Evolutionary conservation across 2,888 invertebrate genomes (phyloP).

Genomic region (Drosophila neutralis): DNA sequence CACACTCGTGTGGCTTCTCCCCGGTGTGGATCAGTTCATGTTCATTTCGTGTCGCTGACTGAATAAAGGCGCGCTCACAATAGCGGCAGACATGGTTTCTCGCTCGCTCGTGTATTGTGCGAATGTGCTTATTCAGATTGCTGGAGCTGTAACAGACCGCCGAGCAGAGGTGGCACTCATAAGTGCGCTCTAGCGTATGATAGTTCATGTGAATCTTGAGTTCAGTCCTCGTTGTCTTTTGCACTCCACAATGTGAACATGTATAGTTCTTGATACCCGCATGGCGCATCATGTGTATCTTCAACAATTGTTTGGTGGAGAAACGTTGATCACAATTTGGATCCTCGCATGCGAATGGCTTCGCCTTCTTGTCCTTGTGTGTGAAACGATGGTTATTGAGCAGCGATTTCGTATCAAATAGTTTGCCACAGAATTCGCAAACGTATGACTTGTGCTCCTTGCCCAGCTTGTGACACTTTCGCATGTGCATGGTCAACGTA

Average conservation of each 20-base stretch:
- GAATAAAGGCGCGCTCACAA: constrained; percentile 76
- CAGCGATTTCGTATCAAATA: constrained; percentile 67
- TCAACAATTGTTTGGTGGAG: constrained; percentile 74
- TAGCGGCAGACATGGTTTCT: constrained; percentile 72
- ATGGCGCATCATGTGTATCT: constrained; percentile 81
- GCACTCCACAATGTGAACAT: constrained; percentile 79
- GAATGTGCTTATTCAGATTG: constrained; percentile 77
- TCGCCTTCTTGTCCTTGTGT: constrained; percentile 69
- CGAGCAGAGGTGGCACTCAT: constrained; percentile 74
- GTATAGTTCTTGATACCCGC: constrained; percentile 81
- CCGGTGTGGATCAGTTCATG: constrained; percentile 82
- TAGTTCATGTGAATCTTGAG: constrained; percentile 81
- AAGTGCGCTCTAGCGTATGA: constrained; percentile 81
- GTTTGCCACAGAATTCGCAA: constrained; percentile 81
- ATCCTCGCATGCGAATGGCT: constrained; percentile 70
- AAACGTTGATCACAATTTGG: constrained; percentile 68
- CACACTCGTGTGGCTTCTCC: constrained; percentile 78
- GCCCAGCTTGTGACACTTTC: constrained; percentile 70
- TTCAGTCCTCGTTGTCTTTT: constrained; percentile 81
- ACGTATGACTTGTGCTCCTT: constrained; percentile 69
- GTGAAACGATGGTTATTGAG: constrained; percentile 75
- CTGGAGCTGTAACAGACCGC: constrained; percentile 80
- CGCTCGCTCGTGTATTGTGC: constrained; percentile 76
- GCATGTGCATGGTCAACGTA: constrained; percentile 72
- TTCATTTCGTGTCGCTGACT: constrained; percentile 76